Evolutionary conservation across 2,113 vertebrate genomes (phyloP).

Genomic region (Manacus vitellinus): DNA sequence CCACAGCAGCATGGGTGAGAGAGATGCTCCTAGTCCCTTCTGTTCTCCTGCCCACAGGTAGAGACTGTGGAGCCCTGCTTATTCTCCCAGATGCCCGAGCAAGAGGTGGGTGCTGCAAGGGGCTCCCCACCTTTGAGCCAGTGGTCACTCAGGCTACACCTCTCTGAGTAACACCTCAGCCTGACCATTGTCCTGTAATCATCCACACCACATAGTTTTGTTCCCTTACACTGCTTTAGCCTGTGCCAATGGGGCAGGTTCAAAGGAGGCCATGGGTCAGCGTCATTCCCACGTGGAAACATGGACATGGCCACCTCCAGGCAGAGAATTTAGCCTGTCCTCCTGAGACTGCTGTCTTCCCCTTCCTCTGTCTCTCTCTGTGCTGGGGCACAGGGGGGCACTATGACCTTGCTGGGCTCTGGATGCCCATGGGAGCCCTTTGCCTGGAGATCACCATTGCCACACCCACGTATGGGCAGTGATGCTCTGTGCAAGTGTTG

Average conservation of each 20-base stretch:
- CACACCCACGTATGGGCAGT: neutral
- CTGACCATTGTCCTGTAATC: neutral
- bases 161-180: neutral
- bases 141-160: neutral
- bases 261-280: neutral
- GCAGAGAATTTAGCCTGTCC: neutral
- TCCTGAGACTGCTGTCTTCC: neutral
- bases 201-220: rapidly evolving
- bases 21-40: neutral
- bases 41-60: neutral
- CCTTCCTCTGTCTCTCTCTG: neutral
- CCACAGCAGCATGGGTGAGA: neutral
- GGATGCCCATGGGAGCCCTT: neutral
- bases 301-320: neutral
- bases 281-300: neutral
- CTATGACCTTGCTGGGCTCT: neutral
- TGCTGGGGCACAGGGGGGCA: neutral
- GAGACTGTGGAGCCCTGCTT: neutral
- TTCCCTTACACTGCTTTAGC: neutral
- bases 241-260: neutral
- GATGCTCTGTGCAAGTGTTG: neutral
- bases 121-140: neutral
- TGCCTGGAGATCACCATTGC: neutral
- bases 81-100: neutral
- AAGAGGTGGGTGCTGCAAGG: neutral